phyloP scores from a whole-genome alignment of 2,888 invertebrate genomes.

The Eutolmus rufibarbis region DNA sequence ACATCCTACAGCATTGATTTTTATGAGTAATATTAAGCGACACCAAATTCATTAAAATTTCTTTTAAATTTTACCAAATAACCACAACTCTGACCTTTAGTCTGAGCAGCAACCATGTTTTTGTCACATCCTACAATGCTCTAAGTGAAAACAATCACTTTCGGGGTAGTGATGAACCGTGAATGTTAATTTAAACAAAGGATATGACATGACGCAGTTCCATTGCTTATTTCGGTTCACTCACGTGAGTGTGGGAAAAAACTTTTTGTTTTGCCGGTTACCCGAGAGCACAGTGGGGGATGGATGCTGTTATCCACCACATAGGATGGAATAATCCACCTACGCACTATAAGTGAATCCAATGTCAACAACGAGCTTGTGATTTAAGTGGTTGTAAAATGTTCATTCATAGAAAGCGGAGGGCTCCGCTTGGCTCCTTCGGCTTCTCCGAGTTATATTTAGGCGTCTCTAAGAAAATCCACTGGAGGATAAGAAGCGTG shows the following conservation, averaged over 20 bases:
- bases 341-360: neutral
- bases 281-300: neutral
- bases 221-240: neutral
- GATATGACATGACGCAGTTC: neutral
- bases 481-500: neutral
- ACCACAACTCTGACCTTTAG: neutral
- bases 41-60: no score
- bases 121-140: no score
- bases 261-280: neutral
- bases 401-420: neutral
- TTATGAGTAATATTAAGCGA: no score
- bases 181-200: neutral
- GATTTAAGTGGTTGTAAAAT: slow-evolving; percentile 13
- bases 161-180: neutral
- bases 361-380: neutral
- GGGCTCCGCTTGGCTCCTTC: neutral
- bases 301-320: neutral
- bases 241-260: neutral
- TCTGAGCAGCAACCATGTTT: neutral
- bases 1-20: no score
- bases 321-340: neutral
- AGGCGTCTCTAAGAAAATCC: neutral
- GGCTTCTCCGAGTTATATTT: neutral
- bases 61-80: no score
- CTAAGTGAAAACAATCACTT: neutral